phyloP scores from a whole-genome alignment of 2,797 vertebrate species.

The Trematomus bernacchii region DNA sequence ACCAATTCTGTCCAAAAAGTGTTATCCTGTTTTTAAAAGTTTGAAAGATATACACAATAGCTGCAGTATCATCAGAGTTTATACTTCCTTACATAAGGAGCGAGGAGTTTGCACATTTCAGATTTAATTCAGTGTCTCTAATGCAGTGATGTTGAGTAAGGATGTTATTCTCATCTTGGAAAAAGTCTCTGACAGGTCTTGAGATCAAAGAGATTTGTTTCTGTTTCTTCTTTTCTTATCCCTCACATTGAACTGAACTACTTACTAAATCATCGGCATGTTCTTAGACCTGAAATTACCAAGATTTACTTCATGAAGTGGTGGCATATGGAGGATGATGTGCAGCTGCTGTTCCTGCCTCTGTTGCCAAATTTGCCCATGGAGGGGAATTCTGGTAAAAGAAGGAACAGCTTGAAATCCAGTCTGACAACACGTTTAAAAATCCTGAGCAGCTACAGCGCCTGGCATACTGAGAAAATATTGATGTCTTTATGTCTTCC shows the following conservation, averaged over 20 bases:
- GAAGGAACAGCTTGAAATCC: slow-evolving; percentile 42
- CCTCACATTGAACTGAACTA: slow-evolving; percentile 6
- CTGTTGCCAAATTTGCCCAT: slow-evolving; percentile 45
- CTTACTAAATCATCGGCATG: slow-evolving; percentile 11
- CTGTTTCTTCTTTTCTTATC: slow-evolving; percentile 18
- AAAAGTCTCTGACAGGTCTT: slow-evolving; percentile 1
- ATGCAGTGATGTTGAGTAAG: background rate
- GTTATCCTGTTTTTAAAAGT: slow-evolving; percentile 5
- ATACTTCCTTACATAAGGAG: background rate
- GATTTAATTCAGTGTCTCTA: background rate
- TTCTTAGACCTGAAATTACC: slow-evolving; percentile 9
- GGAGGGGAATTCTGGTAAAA: slow-evolving; percentile 34
- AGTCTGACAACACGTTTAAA: slow-evolving; percentile 17
- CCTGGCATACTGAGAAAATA: slow-evolving; percentile 14
- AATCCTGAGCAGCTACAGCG: slow-evolving; percentile 18
- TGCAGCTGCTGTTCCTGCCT: slow-evolving; percentile 52
- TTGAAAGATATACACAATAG: background rate
- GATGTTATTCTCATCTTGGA: slow-evolving; percentile 2
- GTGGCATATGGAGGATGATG: slow-evolving; percentile 47
- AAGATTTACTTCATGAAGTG: slow-evolving; percentile 8
- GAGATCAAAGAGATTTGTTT: slow-evolving; percentile 4
- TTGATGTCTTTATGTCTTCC: slow-evolving; percentile 5
- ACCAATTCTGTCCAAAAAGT: slow-evolving; percentile 1
- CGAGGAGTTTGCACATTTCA: slow-evolving; percentile 5
- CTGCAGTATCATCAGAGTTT: background rate